phyloP scores from a whole-genome alignment of 2,113 vertebrate species.

The Chloropsis cyanopogon region DNA sequence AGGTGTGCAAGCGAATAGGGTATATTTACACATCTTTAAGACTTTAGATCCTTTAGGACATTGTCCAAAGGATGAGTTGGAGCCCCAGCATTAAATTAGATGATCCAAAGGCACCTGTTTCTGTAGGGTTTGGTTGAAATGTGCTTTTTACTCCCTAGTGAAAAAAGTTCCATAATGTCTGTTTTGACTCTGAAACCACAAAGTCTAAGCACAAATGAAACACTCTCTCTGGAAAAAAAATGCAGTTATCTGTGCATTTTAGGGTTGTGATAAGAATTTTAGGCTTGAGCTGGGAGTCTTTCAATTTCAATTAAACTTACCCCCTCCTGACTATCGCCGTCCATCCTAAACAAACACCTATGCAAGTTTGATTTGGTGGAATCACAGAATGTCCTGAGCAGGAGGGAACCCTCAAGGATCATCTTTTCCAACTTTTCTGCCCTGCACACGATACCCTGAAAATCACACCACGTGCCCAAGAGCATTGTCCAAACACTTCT shows the following conservation, averaged over 20 bases:
- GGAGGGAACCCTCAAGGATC: neutral
- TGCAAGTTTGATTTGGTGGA: neutral
- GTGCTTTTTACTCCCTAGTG: neutral
- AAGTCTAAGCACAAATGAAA: neutral
- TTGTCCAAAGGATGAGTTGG: too few species aligned
- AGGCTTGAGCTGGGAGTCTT: rapidly evolving
- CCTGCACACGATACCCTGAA: neutral
- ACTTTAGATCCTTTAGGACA: neutral
- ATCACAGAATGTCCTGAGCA: neutral
- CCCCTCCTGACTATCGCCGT: rapidly evolving
- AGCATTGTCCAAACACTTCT: neutral
- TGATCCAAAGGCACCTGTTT: neutral
- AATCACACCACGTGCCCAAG: neutral
- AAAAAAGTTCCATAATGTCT: neutral
- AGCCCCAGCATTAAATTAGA: neutral
- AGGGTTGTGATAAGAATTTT: neutral
- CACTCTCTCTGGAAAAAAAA: neutral
- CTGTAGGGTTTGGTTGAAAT: neutral
- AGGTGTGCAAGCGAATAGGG: neutral
- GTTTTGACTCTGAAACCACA: neutral
- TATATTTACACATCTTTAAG: neutral
- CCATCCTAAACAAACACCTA: neutral
- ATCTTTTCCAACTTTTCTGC: neutral
- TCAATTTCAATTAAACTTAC: neutral
- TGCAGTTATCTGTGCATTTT: neutral